Percentiles rank a stretch among this genome's conserved stretches.
Conservation (phyloP, 2,113 vertebrate genomes). For the Terrapene triunguis region DNA sequence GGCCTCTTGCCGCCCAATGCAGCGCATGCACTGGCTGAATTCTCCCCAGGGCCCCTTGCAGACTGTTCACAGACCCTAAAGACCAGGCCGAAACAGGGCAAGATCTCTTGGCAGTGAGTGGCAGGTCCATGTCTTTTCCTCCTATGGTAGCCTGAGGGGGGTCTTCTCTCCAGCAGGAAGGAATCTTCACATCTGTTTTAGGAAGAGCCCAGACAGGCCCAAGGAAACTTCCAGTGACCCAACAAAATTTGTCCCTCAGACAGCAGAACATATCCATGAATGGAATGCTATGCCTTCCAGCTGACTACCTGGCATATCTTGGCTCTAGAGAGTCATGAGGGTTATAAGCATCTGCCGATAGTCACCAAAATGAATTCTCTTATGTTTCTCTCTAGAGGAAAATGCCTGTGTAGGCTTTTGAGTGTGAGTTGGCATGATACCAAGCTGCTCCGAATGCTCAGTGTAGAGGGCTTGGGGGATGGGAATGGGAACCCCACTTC, state of each 20-base stretch:
- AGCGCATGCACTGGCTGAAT: neutral
- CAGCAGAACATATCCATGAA: too few relatives aligned
- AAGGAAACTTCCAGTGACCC: too few relatives aligned
- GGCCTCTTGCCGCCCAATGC: neutral
- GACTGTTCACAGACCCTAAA: too few relatives aligned
- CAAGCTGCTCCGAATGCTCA: neutral
- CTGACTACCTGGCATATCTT: neutral
- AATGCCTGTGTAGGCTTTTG: neutral
- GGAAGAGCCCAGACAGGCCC: accelerated
- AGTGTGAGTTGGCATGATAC: neutral
- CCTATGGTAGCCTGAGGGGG: neutral
- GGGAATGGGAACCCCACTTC: neutral
- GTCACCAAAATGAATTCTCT: neutral
- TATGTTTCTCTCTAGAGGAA: neutral
- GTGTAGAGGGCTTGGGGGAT: neutral
- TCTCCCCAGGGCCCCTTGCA: neutral
- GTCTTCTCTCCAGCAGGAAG: neutral
- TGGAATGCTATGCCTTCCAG: too few relatives aligned
- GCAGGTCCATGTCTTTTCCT: too few relatives aligned
- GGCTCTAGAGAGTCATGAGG: neutral
- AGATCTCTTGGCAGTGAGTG: too few relatives aligned
- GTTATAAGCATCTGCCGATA: neutral
- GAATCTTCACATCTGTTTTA: accelerated
- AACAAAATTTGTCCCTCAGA: too few relatives aligned
- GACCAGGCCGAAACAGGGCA: too few relatives aligned